Percentiles rank a stretch among this genome's conserved stretches.
Conservation (phyloP, 2,797 vertebrate species). For the Hapalemur alaotrensis region DNA sequence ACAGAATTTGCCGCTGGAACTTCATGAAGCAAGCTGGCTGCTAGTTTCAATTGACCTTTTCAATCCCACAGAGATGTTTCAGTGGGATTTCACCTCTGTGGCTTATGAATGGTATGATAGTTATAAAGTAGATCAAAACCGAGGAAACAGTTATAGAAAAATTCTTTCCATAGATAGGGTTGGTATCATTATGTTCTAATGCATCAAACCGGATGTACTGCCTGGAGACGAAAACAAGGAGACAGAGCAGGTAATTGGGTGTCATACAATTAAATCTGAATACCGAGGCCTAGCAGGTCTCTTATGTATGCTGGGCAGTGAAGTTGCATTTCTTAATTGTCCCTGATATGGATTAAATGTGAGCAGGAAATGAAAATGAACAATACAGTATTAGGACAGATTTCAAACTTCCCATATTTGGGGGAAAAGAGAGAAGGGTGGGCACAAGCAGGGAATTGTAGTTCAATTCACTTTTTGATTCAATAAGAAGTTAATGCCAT, state of each 20-base stretch:
- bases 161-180: not conserved
- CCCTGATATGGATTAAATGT: not conserved
- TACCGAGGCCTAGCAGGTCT: not conserved
- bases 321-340: not conserved
- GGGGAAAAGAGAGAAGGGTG: not conserved
- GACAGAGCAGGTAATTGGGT: slow-evolving; percentile 11
- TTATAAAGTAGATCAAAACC: slow-evolving; percentile 3
- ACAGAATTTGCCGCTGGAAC: not conserved
- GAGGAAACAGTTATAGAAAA: slow-evolving; percentile 5
- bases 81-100: not conserved
- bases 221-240: slow-evolving; percentile 21
- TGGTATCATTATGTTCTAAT: not conserved
- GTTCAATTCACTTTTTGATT: slow-evolving; percentile 23
- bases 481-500: not conserved
- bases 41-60: slow-evolving; percentile 50
- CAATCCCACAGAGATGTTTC: slow-evolving; percentile 9
- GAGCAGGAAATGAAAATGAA: slow-evolving; percentile 45
- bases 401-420: not conserved
- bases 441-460: not conserved
- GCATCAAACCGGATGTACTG: not conserved
- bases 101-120: not conserved
- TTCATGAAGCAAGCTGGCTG: slow-evolving; percentile 30
- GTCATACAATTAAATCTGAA: slow-evolving; percentile 50
- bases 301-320: not conserved
- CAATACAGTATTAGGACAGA: not conserved